phyloP scores from a whole-genome alignment of 2,797 vertebrate genomes.

The Sorex maritimensis region DNA sequence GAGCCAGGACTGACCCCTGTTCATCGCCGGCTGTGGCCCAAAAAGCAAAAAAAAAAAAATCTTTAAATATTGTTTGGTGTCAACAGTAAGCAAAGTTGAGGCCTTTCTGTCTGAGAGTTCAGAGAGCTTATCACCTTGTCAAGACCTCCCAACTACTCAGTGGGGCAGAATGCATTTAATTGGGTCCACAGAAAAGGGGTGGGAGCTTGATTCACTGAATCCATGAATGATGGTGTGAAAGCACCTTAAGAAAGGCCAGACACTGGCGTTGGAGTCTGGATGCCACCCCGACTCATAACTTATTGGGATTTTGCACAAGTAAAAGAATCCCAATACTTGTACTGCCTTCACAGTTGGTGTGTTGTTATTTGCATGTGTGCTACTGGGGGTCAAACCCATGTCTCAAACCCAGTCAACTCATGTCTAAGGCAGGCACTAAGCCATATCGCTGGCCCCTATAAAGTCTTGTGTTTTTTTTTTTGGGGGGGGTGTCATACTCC shows the following conservation, averaged over 20 bases:
- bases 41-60: too few species aligned
- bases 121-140: not conserved
- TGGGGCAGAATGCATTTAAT: not conserved
- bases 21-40: too few species aligned
- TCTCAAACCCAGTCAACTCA: too few species aligned
- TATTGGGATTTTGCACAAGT: constrained; percentile 6
- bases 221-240: not conserved
- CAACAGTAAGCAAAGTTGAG: not conserved
- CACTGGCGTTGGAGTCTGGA: not conserved
- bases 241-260: not conserved
- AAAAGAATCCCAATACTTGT: not conserved
- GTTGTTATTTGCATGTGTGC: too few species aligned
- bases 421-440: too few species aligned
- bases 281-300: not conserved
- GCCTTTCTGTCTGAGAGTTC: not conserved
- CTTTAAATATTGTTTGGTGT: too few species aligned
- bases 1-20: too few species aligned
- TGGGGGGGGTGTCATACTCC: too few species aligned
- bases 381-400: too few species aligned
- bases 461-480: not conserved
- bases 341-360: too few species aligned
- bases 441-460: not conserved
- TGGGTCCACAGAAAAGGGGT: not conserved
- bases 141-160: not conserved
- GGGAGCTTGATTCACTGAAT: not conserved